phyloP scores from a whole-genome alignment of 1,140 invertebrate genomes.

The Drosophila nikananu region DNA sequence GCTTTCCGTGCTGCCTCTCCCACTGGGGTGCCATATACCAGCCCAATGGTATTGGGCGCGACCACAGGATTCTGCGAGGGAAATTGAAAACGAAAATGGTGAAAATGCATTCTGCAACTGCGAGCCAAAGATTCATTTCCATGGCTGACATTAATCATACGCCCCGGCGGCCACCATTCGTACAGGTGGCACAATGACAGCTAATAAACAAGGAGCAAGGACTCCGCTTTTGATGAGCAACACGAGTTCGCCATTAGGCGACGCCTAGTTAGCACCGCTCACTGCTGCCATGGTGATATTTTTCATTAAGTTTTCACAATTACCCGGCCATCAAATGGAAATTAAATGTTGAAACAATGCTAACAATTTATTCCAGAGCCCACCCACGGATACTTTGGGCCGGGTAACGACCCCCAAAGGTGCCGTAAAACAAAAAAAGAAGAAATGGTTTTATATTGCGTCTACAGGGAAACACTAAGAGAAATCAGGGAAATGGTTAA shows the following conservation, averaged over 20 bases:
- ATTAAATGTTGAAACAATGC: conserved; percentile 62
- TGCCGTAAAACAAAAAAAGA: conserved; percentile 68
- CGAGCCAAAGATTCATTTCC: conserved; percentile 7
- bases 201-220: conserved; percentile 15
- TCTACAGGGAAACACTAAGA: conserved; percentile 12
- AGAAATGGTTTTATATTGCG: conserved; percentile 47
- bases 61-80: conserved; percentile 91
- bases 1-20: conserved; percentile 90
- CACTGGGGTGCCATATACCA: conserved; percentile 97
- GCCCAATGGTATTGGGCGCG: conserved; percentile 94
- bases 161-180: conserved; percentile 21
- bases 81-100: conserved; percentile 31
- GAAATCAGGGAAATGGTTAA: conserved; percentile 3
- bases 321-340: conserved; percentile 59
- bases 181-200: conserved; percentile 5
- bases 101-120: conserved; percentile 21
- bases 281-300: conserved; percentile 49
- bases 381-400: conserved; percentile 28
- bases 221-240: conserved; percentile 21
- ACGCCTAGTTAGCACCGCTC: conserved; percentile 39
- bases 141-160: conserved; percentile 36
- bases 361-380: conserved; percentile 38
- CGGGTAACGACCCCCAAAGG: conserved; percentile 72
- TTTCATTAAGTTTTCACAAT: conserved; percentile 67
- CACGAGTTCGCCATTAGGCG: conserved; percentile 44